Evolutionary conservation across 2,113 vertebrate species (phyloP).

Genomic region (Tretioscincus oriximinensis): DNA sequence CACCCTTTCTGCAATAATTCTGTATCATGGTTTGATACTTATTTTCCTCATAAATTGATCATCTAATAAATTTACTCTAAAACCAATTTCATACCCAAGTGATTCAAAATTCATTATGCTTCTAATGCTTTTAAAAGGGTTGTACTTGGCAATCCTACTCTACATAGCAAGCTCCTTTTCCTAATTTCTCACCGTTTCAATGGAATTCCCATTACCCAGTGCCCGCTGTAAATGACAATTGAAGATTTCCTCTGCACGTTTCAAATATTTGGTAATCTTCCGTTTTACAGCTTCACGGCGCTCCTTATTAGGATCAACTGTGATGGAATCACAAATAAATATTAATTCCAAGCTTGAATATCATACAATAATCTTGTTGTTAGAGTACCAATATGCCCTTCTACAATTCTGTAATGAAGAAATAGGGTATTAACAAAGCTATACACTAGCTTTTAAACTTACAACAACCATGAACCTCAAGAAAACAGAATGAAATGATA

Average conservation of each 20-base stretch:
- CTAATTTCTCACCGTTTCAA: conserved; percentile 73
- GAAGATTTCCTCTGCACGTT: conserved; percentile 96
- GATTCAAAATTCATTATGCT: not conserved
- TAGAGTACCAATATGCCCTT: not conserved
- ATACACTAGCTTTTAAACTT: no score
- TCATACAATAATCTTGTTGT: not conserved
- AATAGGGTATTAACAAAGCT: no score
- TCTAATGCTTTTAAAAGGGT: not conserved
- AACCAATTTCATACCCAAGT: no score
- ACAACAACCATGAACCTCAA: no score
- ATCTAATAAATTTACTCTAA: no score
- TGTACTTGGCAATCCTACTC: not conserved
- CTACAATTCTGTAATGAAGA: no score
- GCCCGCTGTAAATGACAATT: conserved; percentile 91
- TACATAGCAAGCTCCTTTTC: not conserved
- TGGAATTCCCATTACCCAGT: conserved; percentile 68
- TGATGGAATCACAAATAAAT: rapidly evolving
- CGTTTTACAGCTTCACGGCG: conserved; percentile 91
- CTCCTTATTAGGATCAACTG: conserved; percentile 96
- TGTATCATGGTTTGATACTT: no score
- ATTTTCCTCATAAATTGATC: no score
- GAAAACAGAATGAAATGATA: no score
- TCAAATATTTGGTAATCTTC: conserved; percentile 94
- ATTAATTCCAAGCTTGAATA: not conserved
- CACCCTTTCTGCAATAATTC: no score